Conservation (phyloP, 1,140 invertebrate genomes). For the Lamellibrachia luymesi region DNA sequence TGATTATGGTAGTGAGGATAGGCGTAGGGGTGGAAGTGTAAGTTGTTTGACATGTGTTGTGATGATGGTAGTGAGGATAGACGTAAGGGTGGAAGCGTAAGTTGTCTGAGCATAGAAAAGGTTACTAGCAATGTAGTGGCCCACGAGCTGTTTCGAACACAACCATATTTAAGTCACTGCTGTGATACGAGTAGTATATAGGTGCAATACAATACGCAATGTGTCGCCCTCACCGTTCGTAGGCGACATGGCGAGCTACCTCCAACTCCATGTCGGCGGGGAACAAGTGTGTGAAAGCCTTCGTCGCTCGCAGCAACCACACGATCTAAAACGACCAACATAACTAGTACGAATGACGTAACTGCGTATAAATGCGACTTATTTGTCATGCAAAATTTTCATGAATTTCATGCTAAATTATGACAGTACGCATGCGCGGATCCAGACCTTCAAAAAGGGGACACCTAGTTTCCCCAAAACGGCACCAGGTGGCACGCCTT, state of each 20-base stretch:
- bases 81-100: background rate
- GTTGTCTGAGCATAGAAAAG: background rate
- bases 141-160: background rate
- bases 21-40: too few species aligned
- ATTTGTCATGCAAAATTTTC: too few species aligned
- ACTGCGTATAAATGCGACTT: too few species aligned
- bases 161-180: background rate
- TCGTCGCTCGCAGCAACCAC: constrained; percentile 48
- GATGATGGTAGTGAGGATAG: too few species aligned
- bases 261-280: constrained; percentile 46
- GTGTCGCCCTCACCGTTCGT: constrained; percentile 41
- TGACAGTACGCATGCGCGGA: too few species aligned
- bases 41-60: too few species aligned
- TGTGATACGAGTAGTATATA: background rate
- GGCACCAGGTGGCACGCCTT: too few species aligned
- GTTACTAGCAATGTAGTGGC: background rate
- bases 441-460: too few species aligned
- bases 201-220: background rate
- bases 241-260: constrained; percentile 44
- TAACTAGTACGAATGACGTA: background rate
- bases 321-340: constrained; percentile 32
- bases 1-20: too few species aligned
- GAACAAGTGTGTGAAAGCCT: constrained; percentile 50
- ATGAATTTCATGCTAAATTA: too few species aligned
- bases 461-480: too few species aligned